Base-by-base conservation (phyloP, 2,113 vertebrate genomes). In the Perca schrenkii region DNA sequence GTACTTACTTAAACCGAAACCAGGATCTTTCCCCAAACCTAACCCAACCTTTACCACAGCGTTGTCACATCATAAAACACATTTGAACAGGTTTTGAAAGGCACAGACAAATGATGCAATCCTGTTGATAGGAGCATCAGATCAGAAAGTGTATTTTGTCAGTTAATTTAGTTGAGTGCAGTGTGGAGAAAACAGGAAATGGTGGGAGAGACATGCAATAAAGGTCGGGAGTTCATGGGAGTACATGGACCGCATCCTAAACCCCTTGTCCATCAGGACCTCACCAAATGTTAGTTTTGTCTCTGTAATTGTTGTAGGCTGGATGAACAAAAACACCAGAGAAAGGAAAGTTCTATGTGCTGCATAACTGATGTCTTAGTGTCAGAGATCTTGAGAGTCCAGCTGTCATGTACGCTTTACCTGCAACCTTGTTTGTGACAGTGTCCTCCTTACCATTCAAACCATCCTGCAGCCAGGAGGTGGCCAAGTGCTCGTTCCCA, bases 371-470 rank as follows among this genome's bases (percentile, higher is more conserved):
- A 80, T 81, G 36, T 40, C 36, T 8, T 40, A 40, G 36, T 40
- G 8, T 54, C 15, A 2, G 10, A 46, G 54, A 49, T 68, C 56
- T 73, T 57, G 15, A 64, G 22, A 19, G 34, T 71, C 10, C 22
- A 54, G 54, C 72, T 86, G 79, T 84, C 69, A 72, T 58, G 53
- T 67, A 12, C 19, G 4, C 43, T 61, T 28, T 61, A 63, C 62
- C 65, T 75, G 34, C 11, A 17, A 77, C 68, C 76, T 71, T 86
- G 47, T 80, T 57, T 74, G 50, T 21, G 50, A 80, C 46, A 66
- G 66, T 49, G 43, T 80, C 74, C 63, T 80, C 73, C 63, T 75
- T 63, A 62, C 53, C 49, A 49, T 73, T 88, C 70, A 80, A 78
- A 49, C 17, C 69, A 64, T 73, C n/a, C 53, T 83, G 61, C 49